Percentiles rank a stretch among this genome's conserved stretches.
phyloP scores from a whole-genome alignment of 1,140 invertebrate genomes.

The Drosophila yakuba region DNA sequence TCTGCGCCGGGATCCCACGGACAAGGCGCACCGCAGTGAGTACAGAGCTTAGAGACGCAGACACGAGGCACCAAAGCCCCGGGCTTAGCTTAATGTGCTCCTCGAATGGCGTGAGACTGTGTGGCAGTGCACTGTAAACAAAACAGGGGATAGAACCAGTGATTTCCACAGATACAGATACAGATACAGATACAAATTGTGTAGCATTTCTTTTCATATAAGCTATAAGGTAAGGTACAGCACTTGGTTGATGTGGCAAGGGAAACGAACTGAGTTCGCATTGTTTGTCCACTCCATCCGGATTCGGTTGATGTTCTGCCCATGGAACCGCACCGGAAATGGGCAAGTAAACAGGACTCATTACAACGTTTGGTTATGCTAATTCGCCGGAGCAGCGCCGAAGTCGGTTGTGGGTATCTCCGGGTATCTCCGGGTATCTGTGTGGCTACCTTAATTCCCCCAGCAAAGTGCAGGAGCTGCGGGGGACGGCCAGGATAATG shows the following conservation, averaged over 20 bases:
- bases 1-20: slow-evolving; percentile 91
- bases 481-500: slow-evolving; percentile 58
- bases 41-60: slow-evolving; percentile 37
- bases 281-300: slow-evolving; percentile 37
- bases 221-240: too few relatives aligned
- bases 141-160: not conserved
- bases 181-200: too few relatives aligned
- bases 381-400: slow-evolving; percentile 56
- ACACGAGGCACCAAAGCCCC: slow-evolving; percentile 9
- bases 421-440: not conserved
- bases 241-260: not conserved
- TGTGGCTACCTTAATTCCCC: slow-evolving; percentile 48
- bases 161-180: not conserved
- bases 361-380: slow-evolving; percentile 81
- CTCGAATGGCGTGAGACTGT: not conserved
- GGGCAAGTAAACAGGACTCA: slow-evolving; percentile 81
- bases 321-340: slow-evolving; percentile 65
- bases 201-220: not conserved
- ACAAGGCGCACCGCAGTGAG: slow-evolving; percentile 95
- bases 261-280: slow-evolving; percentile 6
- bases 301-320: slow-evolving; percentile 46
- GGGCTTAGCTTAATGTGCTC: slow-evolving; percentile 36
- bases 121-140: slow-evolving; percentile 14
- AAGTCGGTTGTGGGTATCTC: slow-evolving; percentile 16
- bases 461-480: slow-evolving; percentile 46